These are phyloP conservation scores for Ladona fulva DNA, from an alignment of 1,140 invertebrate species.

Conservation along the genomic window DNA sequence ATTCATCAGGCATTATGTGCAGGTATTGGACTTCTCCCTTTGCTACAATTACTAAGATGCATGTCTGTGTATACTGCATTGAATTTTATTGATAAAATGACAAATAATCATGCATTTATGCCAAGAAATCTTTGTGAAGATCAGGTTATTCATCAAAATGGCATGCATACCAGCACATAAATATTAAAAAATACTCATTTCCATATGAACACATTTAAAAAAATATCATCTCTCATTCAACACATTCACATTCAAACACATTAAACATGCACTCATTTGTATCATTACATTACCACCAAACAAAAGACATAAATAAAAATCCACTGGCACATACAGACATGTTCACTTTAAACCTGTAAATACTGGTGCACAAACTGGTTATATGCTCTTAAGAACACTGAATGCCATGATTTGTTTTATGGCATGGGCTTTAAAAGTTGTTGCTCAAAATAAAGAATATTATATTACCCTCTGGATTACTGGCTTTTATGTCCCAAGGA, in stretches of 20 bases:
- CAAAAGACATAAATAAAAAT: not conserved
- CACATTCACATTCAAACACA: not conserved
- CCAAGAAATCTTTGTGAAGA: not conserved
- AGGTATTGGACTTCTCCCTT: constrained; percentile 8
- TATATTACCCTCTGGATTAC: constrained; percentile 6
- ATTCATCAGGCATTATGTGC: constrained; percentile 9
- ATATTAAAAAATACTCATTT: not conserved
- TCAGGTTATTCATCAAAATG: not conserved
- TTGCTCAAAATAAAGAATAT: constrained; percentile 15
- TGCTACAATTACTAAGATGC: not conserved
- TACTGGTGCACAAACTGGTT: constrained; percentile 16
- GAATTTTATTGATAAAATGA: constrained; percentile 6
- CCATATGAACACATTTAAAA: not conserved
- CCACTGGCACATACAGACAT: not conserved
- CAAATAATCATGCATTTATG: constrained; percentile 7
- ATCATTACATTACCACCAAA: constrained; percentile 6
- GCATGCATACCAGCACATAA: constrained; percentile 7
- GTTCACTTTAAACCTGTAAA: constrained; percentile 8
- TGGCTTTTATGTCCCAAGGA: constrained; percentile 12
- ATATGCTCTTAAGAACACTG: constrained; percentile 11
- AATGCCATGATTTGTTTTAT: constrained; percentile 13
- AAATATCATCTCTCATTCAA: not conserved
- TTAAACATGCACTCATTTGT: not conserved
- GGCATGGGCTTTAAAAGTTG: constrained; percentile 12
- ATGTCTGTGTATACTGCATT: constrained; percentile 6